Evolutionary conservation across 2,113 vertebrate genomes (phyloP), one percentile per base, ranked within the genome.

Genomic region (Tretioscincus oriximinensis): DNA sequence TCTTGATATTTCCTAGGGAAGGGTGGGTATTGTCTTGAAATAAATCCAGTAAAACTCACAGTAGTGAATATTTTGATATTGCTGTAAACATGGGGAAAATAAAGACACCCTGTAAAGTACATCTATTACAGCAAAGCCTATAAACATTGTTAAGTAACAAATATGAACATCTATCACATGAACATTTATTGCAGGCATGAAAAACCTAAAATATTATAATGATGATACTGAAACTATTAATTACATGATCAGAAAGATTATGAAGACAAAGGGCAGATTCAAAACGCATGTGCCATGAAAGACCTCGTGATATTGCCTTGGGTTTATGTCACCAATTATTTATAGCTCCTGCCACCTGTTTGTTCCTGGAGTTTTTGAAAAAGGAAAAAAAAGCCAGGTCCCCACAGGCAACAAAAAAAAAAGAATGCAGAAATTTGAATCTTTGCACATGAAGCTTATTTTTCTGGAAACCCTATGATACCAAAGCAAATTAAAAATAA

Each of bases 401-500:
- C 47, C 73, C 21, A 28, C 20, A 49, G 49, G 60, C 26, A 47
- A 31, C 7, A 35, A 24, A 29, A 47, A 8, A n/a, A 49, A 64
- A 9, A 22, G 45, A 71, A 77, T 49, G 22, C 22, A 64, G 16
- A 78, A 49, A 69, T 26, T 24, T 54, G 58, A 24, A 14, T 61
- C 3, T 68, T 81, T 84, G 81, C 75, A 65, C 78, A 61, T 66
- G 64, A 58, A 21, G 80, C 73, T 84, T 75, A 87, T 85, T 86
- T 84, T 77, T 84, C 81, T 78, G 78, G 58, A 76, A 49, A 69
- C 84, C 80, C 63, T 78, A 73, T 85, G 85, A 84, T 77, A 76
- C 51, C 2, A 82, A 88, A 88, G 78, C 74, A 82, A 90, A 90
- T 86, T 89, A 86, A 91, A 91, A 90, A 86, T 85, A 85, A 88